Base-by-base conservation (phyloP, 2,113 vertebrate species). In the Chunga burmeisteri region DNA sequence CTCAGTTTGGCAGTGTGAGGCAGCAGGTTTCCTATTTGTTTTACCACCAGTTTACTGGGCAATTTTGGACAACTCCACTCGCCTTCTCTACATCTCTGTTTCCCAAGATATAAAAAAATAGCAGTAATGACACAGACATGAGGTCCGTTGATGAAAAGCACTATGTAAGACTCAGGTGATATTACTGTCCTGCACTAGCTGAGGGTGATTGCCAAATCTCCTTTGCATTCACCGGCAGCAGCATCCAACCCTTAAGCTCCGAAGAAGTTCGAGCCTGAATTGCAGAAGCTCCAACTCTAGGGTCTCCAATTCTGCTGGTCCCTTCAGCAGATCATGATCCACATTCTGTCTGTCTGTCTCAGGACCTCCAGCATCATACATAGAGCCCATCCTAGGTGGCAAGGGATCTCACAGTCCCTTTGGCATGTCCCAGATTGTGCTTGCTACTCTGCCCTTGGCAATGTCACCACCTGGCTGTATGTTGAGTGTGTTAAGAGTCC, bases 1-100 rank as follows among this genome's bases (percentile, higher is more conserved):
- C 81, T 93, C 73, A 66, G 87, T 53, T 44, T 93, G 75, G 67
- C 85, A 97, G 59, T 20, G 42, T n/a, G 55, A 95, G 58, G 75
- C 71, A 95, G 81, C 29, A 88, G 71, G 82, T 74, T 94, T 93
- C 58, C 71, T 34, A 23, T 81, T 86, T 73, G 50, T 86, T 94
- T 94, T 74, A 44, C 32, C 55, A 86, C 32, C 38, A 80, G 46
- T 82, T 90, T 80, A 90, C 20, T 0, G 6, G 79, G 50, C 26
- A 81, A 23, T 74, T 90, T 90, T 81, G 80, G 71, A 90, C 90
- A 93, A 77, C 29, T 81, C 74, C 2, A 1, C 38, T 73, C 9
- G 3, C 55, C 32, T 88, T 83, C 38, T 88, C 46, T n/a, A 49
- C 2, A 2, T 66, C 42, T 58, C n/a, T 74, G 9, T 50, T 73